phyloP scores from a whole-genome alignment of 2,113 vertebrate species.

The Heliornis fulica region DNA sequence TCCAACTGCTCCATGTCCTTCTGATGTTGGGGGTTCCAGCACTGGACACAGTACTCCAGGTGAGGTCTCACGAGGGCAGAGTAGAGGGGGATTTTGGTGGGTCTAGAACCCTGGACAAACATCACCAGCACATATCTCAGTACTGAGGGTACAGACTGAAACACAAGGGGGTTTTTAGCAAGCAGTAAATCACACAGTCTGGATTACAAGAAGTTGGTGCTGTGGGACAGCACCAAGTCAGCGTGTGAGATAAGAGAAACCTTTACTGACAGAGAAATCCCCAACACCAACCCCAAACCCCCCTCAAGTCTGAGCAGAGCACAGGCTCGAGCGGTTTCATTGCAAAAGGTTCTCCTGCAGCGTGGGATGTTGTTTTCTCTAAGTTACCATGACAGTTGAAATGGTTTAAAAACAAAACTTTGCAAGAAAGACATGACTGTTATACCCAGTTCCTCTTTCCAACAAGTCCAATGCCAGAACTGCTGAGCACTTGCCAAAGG shows the following conservation, averaged over 20 bases:
- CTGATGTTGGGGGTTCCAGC: too few relatives aligned
- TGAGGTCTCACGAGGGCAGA: too few relatives aligned
- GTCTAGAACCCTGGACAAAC: background rate
- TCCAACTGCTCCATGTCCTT: too few relatives aligned
- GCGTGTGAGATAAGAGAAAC: rapidly evolving
- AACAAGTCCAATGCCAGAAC: background rate
- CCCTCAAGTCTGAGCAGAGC: background rate
- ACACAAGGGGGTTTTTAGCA: background rate
- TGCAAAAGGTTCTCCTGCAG: background rate
- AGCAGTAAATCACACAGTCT: background rate
- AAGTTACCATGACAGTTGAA: background rate
- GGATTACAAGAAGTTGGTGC: background rate
- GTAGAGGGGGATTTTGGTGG: too few relatives aligned
- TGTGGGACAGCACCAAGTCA: too few relatives aligned
- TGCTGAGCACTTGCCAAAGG: background rate
- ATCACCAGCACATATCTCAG: background rate
- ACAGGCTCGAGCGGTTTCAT: background rate
- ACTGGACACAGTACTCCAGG: too few relatives aligned
- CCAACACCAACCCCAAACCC: background rate
- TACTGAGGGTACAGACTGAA: background rate
- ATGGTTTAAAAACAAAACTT: background rate
- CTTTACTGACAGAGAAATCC: background rate
- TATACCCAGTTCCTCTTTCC: background rate
- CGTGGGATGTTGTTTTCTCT: background rate
- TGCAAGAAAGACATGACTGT: background rate